These are phyloP conservation scores for Elysia crispata DNA, from an alignment of 2,888 invertebrate genomes.

Conservation along the genomic window DNA sequence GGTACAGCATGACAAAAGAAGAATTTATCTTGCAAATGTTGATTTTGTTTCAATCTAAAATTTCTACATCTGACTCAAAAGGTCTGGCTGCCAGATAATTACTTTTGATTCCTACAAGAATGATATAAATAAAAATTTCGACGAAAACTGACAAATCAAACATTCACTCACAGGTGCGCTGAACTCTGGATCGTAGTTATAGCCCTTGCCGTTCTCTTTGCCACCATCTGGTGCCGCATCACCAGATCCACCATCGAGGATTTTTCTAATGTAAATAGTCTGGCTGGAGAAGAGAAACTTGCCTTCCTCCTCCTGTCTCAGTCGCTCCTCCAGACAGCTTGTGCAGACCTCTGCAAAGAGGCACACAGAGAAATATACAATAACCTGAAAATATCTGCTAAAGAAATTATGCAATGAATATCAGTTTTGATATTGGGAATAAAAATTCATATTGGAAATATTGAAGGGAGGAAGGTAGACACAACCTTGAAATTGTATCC, in stretches of 20 bases:
- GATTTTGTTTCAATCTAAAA: too few relatives aligned
- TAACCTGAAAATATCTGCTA: background rate
- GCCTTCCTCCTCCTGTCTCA: slow-evolving; percentile 65
- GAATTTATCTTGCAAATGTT: too few relatives aligned
- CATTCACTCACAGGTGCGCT: slow-evolving; percentile 44
- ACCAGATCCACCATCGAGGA: slow-evolving; percentile 43
- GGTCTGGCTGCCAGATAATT: too few relatives aligned
- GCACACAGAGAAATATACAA: background rate
- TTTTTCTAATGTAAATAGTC: slow-evolving; percentile 54
- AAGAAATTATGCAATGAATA: background rate
- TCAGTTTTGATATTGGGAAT: background rate
- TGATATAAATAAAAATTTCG: too few relatives aligned
- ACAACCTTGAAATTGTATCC: too few relatives aligned
- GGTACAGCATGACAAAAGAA: too few relatives aligned
- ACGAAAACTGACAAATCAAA: too few relatives aligned
- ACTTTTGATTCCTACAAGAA: too few relatives aligned
- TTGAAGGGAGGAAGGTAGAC: too few relatives aligned
- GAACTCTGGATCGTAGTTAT: slow-evolving; percentile 46
- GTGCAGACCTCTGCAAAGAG: slow-evolving; percentile 64
- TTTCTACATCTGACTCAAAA: too few relatives aligned
- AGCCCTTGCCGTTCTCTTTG: slow-evolving; percentile 44
- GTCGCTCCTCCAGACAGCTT: slow-evolving; percentile 66
- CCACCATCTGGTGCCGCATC: slow-evolving; percentile 25
- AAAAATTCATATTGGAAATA: too few relatives aligned
- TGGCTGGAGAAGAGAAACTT: slow-evolving; percentile 68